Conservation (phyloP, 2,888 invertebrate species). For the Archips xylosteana region DNA sequence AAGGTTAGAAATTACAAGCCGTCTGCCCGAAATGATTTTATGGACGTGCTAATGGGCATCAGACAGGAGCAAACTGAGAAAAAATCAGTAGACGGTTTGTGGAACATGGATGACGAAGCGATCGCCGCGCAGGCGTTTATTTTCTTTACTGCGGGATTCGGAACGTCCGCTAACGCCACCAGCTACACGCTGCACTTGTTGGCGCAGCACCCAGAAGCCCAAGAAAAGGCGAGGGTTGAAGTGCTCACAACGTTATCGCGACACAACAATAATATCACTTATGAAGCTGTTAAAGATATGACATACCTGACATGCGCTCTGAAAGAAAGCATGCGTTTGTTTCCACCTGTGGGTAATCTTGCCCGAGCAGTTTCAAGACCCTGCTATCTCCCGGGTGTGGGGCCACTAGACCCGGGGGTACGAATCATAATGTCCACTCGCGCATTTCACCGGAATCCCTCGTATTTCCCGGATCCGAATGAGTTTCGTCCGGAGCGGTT, state of each 20-base stretch:
- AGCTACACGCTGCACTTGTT: slow-evolving; percentile 35
- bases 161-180: slow-evolving; percentile 34
- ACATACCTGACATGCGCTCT: slow-evolving; percentile 27
- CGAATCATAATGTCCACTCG: not conserved
- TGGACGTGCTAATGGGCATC: slow-evolving; percentile 62
- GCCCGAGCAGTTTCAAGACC: not conserved
- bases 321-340: slow-evolving; percentile 17
- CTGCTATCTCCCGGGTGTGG: slow-evolving; percentile 4
- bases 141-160: slow-evolving; percentile 38
- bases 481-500: slow-evolving; percentile 65
- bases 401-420: not conserved
- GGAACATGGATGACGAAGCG: slow-evolving; percentile 12
- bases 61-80: slow-evolving; percentile 59
- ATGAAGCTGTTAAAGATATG: slow-evolving; percentile 38
- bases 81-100: slow-evolving; percentile 21
- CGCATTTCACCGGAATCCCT: slow-evolving; percentile 54
- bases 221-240: slow-evolving; percentile 47
- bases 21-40: slow-evolving; percentile 62
- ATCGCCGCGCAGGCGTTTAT: slow-evolving; percentile 34
- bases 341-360: not conserved
- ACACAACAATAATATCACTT: slow-evolving; percentile 26
- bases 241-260: not conserved
- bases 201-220: slow-evolving; percentile 50
- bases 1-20: slow-evolving; percentile 60
- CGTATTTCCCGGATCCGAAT: slow-evolving; percentile 60